A percentile compares a stretch with the other conserved stretches of the same genome.
Conservation (phyloP, 2,888 invertebrate species). For the Himalopsyche japonica region DNA sequence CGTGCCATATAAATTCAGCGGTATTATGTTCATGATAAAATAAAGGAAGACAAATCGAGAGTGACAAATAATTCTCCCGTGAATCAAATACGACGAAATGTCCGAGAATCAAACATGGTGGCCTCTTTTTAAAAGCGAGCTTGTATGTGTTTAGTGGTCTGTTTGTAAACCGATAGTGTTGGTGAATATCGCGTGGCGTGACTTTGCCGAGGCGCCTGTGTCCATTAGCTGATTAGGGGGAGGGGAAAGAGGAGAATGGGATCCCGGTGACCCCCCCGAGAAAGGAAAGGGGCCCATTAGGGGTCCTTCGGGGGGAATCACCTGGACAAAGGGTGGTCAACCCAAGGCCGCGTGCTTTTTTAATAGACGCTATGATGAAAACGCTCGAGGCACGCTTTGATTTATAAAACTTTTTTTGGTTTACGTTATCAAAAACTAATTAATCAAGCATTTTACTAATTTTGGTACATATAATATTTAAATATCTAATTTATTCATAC, state of each 20-base stretch:
- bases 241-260: background rate
- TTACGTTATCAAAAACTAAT: no score
- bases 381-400: background rate
- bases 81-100: background rate
- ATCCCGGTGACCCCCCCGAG: background rate
- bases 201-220: conserved; percentile 22
- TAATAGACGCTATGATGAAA: background rate
- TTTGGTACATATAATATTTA: no score
- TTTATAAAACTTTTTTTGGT: background rate
- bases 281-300: background rate
- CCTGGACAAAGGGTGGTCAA: conserved; percentile 2
- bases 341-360: background rate
- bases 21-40: background rate
- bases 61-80: background rate
- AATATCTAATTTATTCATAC: no score
- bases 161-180: conserved; percentile 1
- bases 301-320: background rate
- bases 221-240: conserved; percentile 33
- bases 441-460: no score
- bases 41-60: background rate
- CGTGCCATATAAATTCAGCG: no score
- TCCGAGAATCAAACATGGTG: background rate
- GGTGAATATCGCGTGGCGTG: conserved; percentile 23
- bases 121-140: background rate
- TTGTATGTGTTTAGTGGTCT: background rate